Base-by-base conservation (phyloP, 2,113 vertebrate species). In the Clarias magur region DNA sequence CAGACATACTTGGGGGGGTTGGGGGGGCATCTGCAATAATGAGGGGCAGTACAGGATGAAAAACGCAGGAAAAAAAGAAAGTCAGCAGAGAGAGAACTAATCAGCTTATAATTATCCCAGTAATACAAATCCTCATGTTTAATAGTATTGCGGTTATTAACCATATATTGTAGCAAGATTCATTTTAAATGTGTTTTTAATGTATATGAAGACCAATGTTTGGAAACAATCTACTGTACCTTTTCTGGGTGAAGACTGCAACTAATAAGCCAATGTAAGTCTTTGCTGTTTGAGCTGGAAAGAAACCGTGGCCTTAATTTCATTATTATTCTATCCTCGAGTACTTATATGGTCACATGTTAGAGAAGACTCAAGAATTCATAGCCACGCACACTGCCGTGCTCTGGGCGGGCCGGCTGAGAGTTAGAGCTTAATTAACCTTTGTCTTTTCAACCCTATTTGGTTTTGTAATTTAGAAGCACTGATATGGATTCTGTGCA, bases 381-480 rank as follows among this genome's bases (percentile, higher is more conserved):
- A 85, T 89, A 76, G 75, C 62, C 88, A 88, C 91, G 91, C 88
- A 88, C 72, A 85, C 89, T 86, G 86, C 89, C 83, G 89, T 89
- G 84, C 82, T 86, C 80, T 87, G 89, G 91, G 67, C 27, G 48
- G 81, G 89, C 86, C 86, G 90, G 82, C 75, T 83, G 76, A 82
- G 86, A 85, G 62, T 65, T 62, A 82, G 88, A 54, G 86, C 92
- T 92, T 94, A 91, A 93, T 93, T 94, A 94, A 94, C 91, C 94
- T 94, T 94, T 94, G 93, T 92, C 93, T 90, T 91, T 89, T 92
- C 91, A 87, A 91, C 92, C 93, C 90, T 90, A 87, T 92, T 91
- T 91, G 90, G 89, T 91, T 90, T 91, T 84, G 62, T 88, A 90
- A 92, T 92, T 92, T 88, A 62, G 23, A 86, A 60, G 25, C 34